Percentiles rank a stretch among this genome's conserved stretches.
Evolutionary conservation across 2,797 vertebrate genomes (phyloP).

Genomic region (Characodon lateralis): DNA sequence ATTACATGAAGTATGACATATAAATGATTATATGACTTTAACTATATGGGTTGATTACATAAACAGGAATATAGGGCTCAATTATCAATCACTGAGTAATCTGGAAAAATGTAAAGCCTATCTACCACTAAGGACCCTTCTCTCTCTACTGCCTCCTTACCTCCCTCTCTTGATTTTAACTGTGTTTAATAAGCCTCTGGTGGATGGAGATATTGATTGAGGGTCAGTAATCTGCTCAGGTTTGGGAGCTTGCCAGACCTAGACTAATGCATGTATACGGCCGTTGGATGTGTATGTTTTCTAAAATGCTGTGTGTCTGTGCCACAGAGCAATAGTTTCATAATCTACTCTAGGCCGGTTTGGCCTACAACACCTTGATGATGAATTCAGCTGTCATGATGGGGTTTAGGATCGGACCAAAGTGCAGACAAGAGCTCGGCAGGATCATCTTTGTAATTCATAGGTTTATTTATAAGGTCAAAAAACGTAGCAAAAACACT

Average conservation of each 20-base stretch:
- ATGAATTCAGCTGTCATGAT: slow-evolving; percentile 22
- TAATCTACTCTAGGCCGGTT: slow-evolving; percentile 30
- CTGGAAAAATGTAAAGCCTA: slow-evolving; percentile 34
- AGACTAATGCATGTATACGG: slow-evolving; percentile 21
- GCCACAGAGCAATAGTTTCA: slow-evolving; percentile 14
- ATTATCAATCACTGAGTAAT: slow-evolving; percentile 29
- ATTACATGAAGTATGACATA: slow-evolving; percentile 1
- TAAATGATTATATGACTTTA: slow-evolving; percentile 8
- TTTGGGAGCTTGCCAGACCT: slow-evolving; percentile 86
- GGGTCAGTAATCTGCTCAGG: slow-evolving; percentile 89
- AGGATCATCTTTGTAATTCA: no score
- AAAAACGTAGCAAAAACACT: no score
- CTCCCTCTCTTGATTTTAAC: slow-evolving; percentile 24
- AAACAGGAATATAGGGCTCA: slow-evolving; percentile 16
- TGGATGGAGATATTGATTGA: slow-evolving; percentile 89
- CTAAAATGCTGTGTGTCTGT: slow-evolving; percentile 30
- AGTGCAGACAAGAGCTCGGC: no score
- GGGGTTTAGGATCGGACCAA: no score
- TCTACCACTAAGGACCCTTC: slow-evolving; percentile 23
- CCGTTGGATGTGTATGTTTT: slow-evolving; percentile 9
- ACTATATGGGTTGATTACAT: slow-evolving; percentile 22
- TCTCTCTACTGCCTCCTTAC: neutral
- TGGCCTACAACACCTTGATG: slow-evolving; percentile 35
- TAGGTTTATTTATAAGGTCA: no score
- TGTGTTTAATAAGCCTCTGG: slow-evolving; percentile 87